A percentile compares a stretch with the other conserved stretches of the same genome.
Conservation (phyloP, 2,888 invertebrate genomes). For the Ecdyonurus torrentis region DNA sequence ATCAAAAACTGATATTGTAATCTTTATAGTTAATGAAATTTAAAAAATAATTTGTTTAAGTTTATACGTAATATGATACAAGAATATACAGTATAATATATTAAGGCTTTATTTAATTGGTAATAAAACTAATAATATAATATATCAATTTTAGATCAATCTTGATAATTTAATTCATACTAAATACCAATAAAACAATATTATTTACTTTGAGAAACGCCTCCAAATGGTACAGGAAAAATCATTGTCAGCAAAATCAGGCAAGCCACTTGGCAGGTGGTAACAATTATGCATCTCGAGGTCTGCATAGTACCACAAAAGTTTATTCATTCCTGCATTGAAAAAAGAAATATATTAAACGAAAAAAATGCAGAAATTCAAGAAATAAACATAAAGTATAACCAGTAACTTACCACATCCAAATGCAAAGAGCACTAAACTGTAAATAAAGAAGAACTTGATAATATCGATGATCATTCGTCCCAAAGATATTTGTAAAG, state of each 20-base stretch:
- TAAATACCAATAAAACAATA: too few species aligned
- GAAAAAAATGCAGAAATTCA: not conserved
- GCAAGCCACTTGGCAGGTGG: constrained; percentile 49
- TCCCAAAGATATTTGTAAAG: constrained; percentile 87
- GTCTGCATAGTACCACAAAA: constrained; percentile 86
- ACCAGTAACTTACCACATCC: constrained; percentile 84
- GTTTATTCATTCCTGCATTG: constrained; percentile 59
- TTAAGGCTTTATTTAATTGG: too few species aligned
- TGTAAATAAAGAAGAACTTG: constrained; percentile 91
- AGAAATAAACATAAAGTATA: not conserved
- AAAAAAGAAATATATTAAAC: not conserved
- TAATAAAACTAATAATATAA: too few species aligned
- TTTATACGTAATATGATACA: too few species aligned
- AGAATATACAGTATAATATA: too few species aligned
- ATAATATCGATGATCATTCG: constrained; percentile 88
- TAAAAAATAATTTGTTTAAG: too few species aligned
- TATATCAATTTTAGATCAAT: too few species aligned
- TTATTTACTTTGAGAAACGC: constrained; percentile 65
- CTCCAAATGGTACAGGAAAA: constrained; percentile 76
- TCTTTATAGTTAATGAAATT: too few species aligned
- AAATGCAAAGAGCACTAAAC: constrained; percentile 83
- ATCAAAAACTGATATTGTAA: too few species aligned
- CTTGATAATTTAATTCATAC: too few species aligned
- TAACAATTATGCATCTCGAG: constrained; percentile 76
- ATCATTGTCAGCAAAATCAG: constrained; percentile 71